Percentiles rank a stretch among this genome's conserved stretches.
These are phyloP conservation scores for Drosophila tsacasi DNA, from an alignment of 1,140 invertebrate genomes.

Conservation along the genomic window DNA sequence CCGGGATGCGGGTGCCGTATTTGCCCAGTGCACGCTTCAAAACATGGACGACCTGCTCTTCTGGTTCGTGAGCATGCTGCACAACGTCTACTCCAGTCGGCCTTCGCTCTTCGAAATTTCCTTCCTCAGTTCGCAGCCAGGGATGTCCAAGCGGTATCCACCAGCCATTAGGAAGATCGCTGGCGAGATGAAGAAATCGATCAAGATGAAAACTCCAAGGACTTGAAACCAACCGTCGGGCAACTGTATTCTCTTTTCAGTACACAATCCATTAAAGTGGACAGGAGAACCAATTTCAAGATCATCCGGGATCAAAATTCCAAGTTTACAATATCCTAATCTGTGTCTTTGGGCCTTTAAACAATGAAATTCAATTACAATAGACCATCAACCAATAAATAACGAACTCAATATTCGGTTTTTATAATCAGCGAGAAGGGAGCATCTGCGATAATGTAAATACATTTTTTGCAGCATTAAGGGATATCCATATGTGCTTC, in stretches of 20 bases:
- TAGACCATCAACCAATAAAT: constrained; percentile 52
- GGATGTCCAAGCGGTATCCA: constrained; percentile 71
- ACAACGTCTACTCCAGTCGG: constrained; percentile 75
- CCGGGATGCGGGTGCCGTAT: constrained; percentile 73
- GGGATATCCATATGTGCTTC: not conserved
- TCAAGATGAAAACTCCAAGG: constrained; percentile 28
- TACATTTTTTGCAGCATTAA: not conserved
- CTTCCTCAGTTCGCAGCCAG: constrained; percentile 73
- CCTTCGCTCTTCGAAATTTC: constrained; percentile 76
- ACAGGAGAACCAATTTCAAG: not conserved
- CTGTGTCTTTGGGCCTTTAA: not conserved
- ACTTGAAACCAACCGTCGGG: not conserved
- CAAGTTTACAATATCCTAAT: not conserved
- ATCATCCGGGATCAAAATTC: constrained; percentile 15
- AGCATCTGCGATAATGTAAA: not conserved
- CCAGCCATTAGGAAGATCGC: constrained; percentile 72
- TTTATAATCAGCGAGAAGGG: not conserved
- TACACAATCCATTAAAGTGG: not conserved
- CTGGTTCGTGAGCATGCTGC: constrained; percentile 80
- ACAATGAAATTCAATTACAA: constrained; percentile 19
- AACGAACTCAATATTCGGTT: constrained; percentile 22
- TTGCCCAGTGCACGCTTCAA: constrained; percentile 71
- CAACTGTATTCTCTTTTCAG: not conserved
- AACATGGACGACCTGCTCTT: constrained; percentile 72
- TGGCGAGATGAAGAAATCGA: constrained; percentile 60